Evolutionary conservation across 2,113 vertebrate species (phyloP).

Genomic region (Pseudois nayaur): DNA sequence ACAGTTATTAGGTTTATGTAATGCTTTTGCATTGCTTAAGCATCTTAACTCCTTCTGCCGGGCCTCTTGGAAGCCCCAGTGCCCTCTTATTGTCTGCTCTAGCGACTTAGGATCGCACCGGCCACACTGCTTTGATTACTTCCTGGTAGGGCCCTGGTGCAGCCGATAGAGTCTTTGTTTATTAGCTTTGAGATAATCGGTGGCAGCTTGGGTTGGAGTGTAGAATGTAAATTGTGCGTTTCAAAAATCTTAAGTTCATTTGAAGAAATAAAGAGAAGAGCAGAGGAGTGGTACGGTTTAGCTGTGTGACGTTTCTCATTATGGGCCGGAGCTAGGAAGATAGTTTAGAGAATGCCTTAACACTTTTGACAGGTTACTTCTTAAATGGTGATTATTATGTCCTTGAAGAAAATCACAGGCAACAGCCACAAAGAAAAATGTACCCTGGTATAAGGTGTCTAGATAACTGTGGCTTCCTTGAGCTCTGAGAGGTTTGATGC

Average conservation of each 20-base stretch:
- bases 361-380: slow-evolving; percentile 56
- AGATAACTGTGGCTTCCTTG: slow-evolving; percentile 46
- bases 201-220: not conserved
- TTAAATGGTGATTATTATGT: not conserved
- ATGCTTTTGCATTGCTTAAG: not conserved
- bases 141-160: slow-evolving; percentile 70
- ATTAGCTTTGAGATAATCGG: slow-evolving; percentile 41
- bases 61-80: not conserved
- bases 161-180: slow-evolving; percentile 64
- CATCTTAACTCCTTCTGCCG: not conserved
- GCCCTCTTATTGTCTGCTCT: slow-evolving; percentile 56
- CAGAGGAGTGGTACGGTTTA: not conserved
- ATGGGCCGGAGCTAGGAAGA: not conserved
- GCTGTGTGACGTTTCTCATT: not conserved
- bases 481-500: slow-evolving; percentile 56
- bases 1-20: not conserved
- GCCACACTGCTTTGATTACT: slow-evolving; percentile 66
- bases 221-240: slow-evolving; percentile 3
- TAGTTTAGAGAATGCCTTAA: not conserved
- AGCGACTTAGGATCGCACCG: slow-evolving; percentile 37
- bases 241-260: not conserved
- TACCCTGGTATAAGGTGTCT: not conserved
- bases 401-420: not conserved
- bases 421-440: not conserved
- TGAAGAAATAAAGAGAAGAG: not conserved